Evolutionary conservation across 2,888 invertebrate genomes (phyloP).

Genomic region (Sicus ferrugineus): DNA sequence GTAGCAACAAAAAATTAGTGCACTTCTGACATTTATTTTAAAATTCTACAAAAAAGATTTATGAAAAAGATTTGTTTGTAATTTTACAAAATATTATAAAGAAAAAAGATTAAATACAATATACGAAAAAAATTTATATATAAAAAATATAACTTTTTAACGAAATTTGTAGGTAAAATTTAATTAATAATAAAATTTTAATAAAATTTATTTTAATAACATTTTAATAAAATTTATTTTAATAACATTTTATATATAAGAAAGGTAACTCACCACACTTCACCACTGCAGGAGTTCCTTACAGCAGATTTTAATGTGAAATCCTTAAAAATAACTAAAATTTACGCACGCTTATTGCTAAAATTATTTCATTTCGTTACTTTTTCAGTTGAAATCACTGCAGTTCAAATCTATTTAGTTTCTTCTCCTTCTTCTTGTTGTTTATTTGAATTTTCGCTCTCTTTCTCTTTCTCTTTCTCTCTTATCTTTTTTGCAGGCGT

Average conservation of each 20-base stretch:
- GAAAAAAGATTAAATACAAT: too few relatives aligned
- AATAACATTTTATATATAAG: neutral
- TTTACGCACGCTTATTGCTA: slow-evolving; percentile 3
- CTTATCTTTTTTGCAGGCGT: slow-evolving; percentile 77
- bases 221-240: slow-evolving; percentile 8
- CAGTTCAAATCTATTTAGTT: neutral
- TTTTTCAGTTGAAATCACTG: neutral
- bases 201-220: slow-evolving; percentile 37
- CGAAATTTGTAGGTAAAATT: slow-evolving; percentile 12
- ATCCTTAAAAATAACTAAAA: too few relatives aligned
- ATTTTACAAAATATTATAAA: slow-evolving; percentile 27
- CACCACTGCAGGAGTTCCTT: neutral
- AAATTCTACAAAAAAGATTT: neutral
- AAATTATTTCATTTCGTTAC: neutral
- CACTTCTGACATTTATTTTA: neutral
- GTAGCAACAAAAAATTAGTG: neutral
- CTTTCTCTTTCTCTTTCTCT: neutral
- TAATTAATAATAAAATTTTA: slow-evolving; percentile 38
- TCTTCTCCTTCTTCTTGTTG: neutral
- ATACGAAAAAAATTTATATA: slow-evolving; percentile 28
- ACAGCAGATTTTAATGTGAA: too few relatives aligned
- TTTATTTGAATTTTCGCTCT: neutral
- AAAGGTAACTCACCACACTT: neutral
- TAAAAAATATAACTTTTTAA: slow-evolving; percentile 9
- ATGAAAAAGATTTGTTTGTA: slow-evolving; percentile 29